Conservation (phyloP, 2,888 invertebrate genomes). For the Lithodes maja region DNA sequence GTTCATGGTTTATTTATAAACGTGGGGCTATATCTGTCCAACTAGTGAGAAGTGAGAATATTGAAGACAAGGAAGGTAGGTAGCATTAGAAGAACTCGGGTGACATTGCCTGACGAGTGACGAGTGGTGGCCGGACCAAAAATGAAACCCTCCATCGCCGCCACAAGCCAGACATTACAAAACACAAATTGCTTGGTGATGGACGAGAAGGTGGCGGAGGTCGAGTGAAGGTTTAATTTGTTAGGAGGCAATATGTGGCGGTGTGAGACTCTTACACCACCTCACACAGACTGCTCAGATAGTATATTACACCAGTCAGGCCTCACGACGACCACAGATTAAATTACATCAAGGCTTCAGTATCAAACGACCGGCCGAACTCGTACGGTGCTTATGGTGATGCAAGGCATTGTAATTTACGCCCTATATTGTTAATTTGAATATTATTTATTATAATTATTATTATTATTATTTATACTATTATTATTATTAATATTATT, state of each 20-base stretch:
- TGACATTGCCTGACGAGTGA: too few relatives aligned
- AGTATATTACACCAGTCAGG: not conserved
- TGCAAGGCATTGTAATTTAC: not conserved
- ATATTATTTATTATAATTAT: too few relatives aligned
- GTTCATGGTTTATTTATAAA: too few relatives aligned
- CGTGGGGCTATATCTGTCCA: too few relatives aligned
- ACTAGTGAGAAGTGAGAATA: too few relatives aligned
- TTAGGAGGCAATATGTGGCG: conserved; percentile 8
- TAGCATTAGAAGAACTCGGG: too few relatives aligned
- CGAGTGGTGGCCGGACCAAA: too few relatives aligned
- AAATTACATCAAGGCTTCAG: conserved; percentile 5
- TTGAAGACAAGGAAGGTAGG: too few relatives aligned
- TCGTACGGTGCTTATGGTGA: not conserved
- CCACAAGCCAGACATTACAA: too few relatives aligned
- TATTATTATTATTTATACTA: too few relatives aligned
- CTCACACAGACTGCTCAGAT: conserved; percentile 12
- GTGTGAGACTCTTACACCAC: conserved; percentile 6
- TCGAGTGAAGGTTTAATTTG: conserved; percentile 30
- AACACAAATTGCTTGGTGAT: not conserved
- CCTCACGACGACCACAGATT: not conserved
- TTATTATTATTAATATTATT: too few relatives aligned
- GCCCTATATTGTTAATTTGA: not conserved
- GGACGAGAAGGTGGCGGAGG: conserved; percentile 19
- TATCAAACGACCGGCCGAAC: not conserved
- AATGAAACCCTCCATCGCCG: too few relatives aligned